Base-by-base conservation (phyloP, 2,113 vertebrate species). In the Hippolais icterina region DNA sequence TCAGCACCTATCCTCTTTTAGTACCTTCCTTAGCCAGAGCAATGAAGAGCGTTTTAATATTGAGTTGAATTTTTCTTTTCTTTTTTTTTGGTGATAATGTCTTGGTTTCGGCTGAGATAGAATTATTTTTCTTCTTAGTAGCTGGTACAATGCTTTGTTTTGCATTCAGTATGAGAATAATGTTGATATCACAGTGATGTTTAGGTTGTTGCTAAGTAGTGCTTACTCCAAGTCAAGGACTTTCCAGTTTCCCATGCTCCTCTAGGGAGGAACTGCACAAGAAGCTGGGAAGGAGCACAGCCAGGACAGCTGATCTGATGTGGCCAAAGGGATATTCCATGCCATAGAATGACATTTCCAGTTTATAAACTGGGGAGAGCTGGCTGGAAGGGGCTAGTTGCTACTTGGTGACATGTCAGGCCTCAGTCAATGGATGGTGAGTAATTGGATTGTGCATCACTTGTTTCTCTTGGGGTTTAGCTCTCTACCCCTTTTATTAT, bases 351-450 rank as follows among this genome's bases (percentile, higher is more conserved):
- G 13, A 5, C 17, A 19, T 37, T 39, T 33, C 22, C 35, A 56
- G 18, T 37, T 49, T 37, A 49, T 37, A 28, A 49, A 56, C 41
- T 49, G 29, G 14, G 11, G 21, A 41, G 17, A 76, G 6, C 24
- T 47, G 54, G 29, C 41, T 41, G 9, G 41, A 61, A 69, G 5
- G 15, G 47, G 18, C 17, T 8, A 35, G 10, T 20, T 0, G 0
- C 16, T 69, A 6, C 47, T 27, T 47, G 41, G 35, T 47, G 29
- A 35, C 31, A 27, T 31, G 12, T 25, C 56, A 47, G 44, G 12
- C 37, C 29, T 81, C 5, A 8, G n/a, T 29, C 20, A 41, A 0
- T 4, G 7, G 6, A 7, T 68, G 33, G 24, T 61, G 29, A 47
- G 41, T 15, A 68, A 47, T 4, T 54, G 54, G 29, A 54, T 27